Conservation (phyloP, 2,888 invertebrate genomes). For the Drosophila macrospina region DNA sequence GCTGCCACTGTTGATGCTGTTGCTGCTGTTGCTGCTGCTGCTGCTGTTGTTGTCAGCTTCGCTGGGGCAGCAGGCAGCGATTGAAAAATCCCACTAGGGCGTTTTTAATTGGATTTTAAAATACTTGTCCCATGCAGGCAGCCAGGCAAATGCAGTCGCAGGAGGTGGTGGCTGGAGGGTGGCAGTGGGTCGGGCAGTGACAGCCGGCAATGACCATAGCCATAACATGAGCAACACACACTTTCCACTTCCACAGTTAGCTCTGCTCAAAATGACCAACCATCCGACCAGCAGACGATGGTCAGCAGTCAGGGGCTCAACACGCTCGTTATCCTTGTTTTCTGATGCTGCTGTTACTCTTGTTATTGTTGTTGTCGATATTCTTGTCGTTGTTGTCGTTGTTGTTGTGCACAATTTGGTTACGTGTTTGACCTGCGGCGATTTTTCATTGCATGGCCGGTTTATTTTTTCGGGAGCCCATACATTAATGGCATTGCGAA, state of each 20-base stretch:
- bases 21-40: slow-evolving; percentile 17
- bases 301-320: slow-evolving; percentile 73
- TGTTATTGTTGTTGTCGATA: slow-evolving; percentile 21
- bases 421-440: slow-evolving; percentile 80
- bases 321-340: slow-evolving; percentile 82
- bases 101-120: slow-evolving; percentile 86
- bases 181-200: slow-evolving; percentile 17
- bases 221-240: slow-evolving; percentile 61
- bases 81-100: slow-evolving; percentile 84
- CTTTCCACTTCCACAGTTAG: slow-evolving; percentile 7
- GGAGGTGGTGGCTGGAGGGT: slow-evolving; percentile 20
- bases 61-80: slow-evolving; percentile 67
- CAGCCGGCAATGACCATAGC: slow-evolving; percentile 48
- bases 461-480: slow-evolving; percentile 57
- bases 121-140: slow-evolving; percentile 81
- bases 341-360: slow-evolving; percentile 61
- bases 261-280: slow-evolving; percentile 42
- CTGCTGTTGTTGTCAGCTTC: slow-evolving; percentile 47
- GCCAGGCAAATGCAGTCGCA: slow-evolving; percentile 26
- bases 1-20: slow-evolving; percentile 15
- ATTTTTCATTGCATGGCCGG: slow-evolving; percentile 75
- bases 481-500: slow-evolving; percentile 76
- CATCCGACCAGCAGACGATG: slow-evolving; percentile 65
- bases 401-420: slow-evolving; percentile 75
- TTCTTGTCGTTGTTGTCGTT: slow-evolving; percentile 16